Base-by-base conservation (phyloP, 2,797 vertebrate species). In the Myotis pilosus region DNA sequence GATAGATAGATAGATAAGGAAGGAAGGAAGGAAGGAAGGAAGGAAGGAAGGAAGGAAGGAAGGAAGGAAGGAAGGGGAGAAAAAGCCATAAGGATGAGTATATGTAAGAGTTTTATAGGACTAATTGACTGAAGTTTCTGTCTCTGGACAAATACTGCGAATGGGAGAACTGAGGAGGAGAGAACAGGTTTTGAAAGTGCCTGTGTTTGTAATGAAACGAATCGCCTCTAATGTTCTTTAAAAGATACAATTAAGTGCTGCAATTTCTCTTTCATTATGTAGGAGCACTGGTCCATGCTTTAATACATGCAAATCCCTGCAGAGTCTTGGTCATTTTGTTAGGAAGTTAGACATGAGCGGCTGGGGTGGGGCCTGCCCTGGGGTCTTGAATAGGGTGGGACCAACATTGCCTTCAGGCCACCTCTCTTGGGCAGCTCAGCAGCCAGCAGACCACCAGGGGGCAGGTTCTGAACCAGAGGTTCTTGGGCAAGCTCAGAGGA, bases 191-290 rank as follows among this genome's bases (percentile, higher is more conserved):
- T 90, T 87, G 38, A 30, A 76, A 85, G 72, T 53, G 83, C 94
- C 87, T 87, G 60, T 53, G 33, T 78, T 74, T 36, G 57, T 96
- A 95, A 96, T 88, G 93, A 90, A 95, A 95, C 25, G 47, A 75
- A 88, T 92, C 85, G 60, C 69, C 80, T 71, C 64, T 97, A 85
- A 93, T 95, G 95, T 87, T 95, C 74, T 95, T 81, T 95, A 94
- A 90, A 69, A 96, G 93, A 95, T 36, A 88, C 79, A 96, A 89
- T 96, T 96, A 96, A 97, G 62, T 92, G 72, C 93, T 93, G 53
- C 53, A 74, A 62, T 89, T 96, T 60, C 64, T 87, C 94, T 93
- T 92, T 91, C 92, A 96, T 94, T 96, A 91, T 38, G n/a, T 95
- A 76, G 4, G 33, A 96, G 28, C 92, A 88, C 53, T 88, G 85